Conservation (phyloP, 2,888 invertebrate species). For the Seira sanloemensis region DNA sequence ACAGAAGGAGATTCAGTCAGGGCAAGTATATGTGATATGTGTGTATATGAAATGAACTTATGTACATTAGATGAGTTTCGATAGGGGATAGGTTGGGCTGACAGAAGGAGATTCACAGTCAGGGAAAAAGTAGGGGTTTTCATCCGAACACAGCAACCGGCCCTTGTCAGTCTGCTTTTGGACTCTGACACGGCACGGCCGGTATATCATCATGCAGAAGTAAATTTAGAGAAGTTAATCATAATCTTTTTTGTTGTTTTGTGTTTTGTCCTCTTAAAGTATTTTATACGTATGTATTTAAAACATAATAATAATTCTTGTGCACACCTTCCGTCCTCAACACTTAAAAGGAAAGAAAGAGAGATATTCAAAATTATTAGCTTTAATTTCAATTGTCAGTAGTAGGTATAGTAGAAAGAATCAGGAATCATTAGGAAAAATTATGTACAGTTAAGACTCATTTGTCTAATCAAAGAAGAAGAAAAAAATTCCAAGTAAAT, state of each 20-base stretch:
- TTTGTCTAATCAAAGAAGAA: background rate
- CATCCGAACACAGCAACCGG: constrained; percentile 42
- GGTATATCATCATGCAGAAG: constrained; percentile 34
- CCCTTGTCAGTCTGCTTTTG: constrained; percentile 57
- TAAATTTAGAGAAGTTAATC: constrained; percentile 19
- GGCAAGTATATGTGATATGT: too few relatives aligned
- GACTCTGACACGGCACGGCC: constrained; percentile 55
- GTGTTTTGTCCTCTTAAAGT: constrained; percentile 6
- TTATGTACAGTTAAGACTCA: background rate
- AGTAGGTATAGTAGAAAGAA: background rate
- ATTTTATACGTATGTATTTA: too few relatives aligned
- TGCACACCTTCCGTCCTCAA: background rate
- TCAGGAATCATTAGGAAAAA: background rate
- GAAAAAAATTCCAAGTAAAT: too few relatives aligned
- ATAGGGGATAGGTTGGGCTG: constrained; percentile 5
- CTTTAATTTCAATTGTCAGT: background rate
- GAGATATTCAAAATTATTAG: background rate
- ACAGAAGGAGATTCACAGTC: constrained; percentile 13
- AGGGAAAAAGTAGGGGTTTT: constrained; percentile 21
- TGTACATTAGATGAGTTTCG: background rate
- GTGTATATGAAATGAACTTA: background rate
- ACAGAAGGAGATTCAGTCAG: background rate
- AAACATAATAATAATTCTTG: too few relatives aligned
- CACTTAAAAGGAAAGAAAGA: too few relatives aligned
- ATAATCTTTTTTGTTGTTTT: constrained; percentile 17